A percentile compares a stretch with the other conserved stretches of the same genome.
Conservation (phyloP, 1,140 invertebrate genomes). For the Drosophila biarmipes region DNA sequence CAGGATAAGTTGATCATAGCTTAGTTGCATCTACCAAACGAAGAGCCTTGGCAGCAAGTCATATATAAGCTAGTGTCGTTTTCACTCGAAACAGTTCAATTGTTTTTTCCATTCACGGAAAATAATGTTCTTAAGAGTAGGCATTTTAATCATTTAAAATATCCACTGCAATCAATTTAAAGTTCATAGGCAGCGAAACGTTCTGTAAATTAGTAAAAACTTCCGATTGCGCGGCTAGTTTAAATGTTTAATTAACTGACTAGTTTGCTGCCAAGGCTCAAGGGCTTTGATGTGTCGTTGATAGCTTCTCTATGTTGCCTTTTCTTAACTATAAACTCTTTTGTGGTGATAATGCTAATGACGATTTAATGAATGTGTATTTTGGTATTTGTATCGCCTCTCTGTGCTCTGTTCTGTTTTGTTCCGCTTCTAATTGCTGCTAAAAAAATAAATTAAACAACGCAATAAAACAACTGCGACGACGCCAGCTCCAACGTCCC, state of each 20-base stretch:
- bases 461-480: constrained; percentile 51
- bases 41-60: constrained; percentile 19
- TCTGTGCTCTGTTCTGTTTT: constrained; percentile 78
- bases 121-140: no score
- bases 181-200: neutral
- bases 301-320: constrained; percentile 37
- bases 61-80: neutral
- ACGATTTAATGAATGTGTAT: constrained; percentile 62
- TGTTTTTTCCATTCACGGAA: no score
- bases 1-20: neutral
- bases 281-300: neutral
- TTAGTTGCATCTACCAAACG: constrained; percentile 5
- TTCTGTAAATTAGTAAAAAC: neutral
- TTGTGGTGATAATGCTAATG: constrained; percentile 43
- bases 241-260: neutral
- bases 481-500: constrained; percentile 47
- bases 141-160: no score
- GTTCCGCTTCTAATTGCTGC: constrained; percentile 66
- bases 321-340: constrained; percentile 44
- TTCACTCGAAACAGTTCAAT: no score
- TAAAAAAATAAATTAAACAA: constrained; percentile 30
- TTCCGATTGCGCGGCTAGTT: neutral
- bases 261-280: constrained; percentile 21
- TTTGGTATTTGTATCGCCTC: constrained; percentile 78
- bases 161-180: no score